Evolutionary conservation across 2,113 vertebrate genomes (phyloP).

Genomic region (Sceloporus undulatus): DNA sequence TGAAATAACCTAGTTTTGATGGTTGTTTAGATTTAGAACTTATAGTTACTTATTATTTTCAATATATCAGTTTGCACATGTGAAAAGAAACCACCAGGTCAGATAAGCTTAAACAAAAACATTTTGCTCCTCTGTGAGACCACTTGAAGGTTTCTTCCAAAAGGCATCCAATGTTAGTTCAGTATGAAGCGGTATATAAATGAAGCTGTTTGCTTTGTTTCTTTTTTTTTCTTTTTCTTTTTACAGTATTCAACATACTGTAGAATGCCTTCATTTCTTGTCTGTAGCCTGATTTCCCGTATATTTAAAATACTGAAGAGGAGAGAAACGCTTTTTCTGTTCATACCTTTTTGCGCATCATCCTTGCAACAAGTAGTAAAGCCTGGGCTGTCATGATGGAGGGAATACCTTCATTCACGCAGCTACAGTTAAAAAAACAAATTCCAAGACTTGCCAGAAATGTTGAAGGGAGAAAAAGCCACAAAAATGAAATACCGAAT

Average conservation of each 20-base stretch:
- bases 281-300: neutral
- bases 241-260: neutral
- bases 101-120: too few species aligned
- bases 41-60: neutral
- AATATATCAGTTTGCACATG: neutral
- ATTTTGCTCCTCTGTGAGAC: too few species aligned
- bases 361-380: neutral
- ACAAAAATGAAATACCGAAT: neutral
- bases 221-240: neutral
- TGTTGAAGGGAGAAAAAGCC: too few species aligned
- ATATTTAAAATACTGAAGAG: neutral
- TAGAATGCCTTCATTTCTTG: neutral
- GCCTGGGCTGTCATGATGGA: neutral
- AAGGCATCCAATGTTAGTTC: too few species aligned
- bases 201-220: too few species aligned
- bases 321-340: neutral
- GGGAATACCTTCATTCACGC: neutral
- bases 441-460: neutral
- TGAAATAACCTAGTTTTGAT: neutral
- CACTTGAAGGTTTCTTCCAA: too few species aligned
- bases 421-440: neutral
- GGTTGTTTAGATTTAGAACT: neutral
- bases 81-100: too few species aligned
- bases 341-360: neutral
- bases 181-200: too few species aligned